Evolutionary conservation across 2,113 vertebrate species (phyloP).

Genomic region (Cololabis saira): DNA sequence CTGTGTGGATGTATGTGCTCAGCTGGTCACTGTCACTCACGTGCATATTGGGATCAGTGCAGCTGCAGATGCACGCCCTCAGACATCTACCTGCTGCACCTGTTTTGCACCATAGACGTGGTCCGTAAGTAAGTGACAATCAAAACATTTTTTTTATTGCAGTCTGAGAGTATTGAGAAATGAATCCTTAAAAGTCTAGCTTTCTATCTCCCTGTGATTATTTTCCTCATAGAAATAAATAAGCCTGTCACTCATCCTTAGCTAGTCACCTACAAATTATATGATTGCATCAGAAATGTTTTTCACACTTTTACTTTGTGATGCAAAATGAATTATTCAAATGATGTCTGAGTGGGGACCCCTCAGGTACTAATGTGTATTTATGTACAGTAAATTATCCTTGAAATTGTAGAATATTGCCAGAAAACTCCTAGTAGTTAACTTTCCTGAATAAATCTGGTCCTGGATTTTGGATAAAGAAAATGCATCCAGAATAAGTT

Average conservation of each 20-base stretch:
- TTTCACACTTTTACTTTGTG: constrained; percentile 14
- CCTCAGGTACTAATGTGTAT: not conserved
- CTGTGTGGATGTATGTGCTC: constrained; percentile 40
- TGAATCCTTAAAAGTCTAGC: too few species aligned
- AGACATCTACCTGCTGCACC: too few species aligned
- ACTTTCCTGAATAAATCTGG: not conserved
- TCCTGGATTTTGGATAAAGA: not conserved
- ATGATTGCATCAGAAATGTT: too few species aligned
- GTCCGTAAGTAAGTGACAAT: too few species aligned
- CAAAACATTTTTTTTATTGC: too few species aligned
- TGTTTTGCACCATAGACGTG: too few species aligned
- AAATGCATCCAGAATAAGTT: too few species aligned
- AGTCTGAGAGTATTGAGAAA: too few species aligned
- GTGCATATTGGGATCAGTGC: constrained; percentile 2
- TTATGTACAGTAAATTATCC: not conserved
- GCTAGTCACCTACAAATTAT: too few species aligned
- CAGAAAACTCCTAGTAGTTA: not conserved
- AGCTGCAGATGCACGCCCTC: not conserved
- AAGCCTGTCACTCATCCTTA: too few species aligned
- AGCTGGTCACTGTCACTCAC: constrained; percentile 26
- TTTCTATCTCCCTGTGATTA: too few species aligned
- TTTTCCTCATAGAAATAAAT: too few species aligned
- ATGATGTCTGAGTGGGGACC: constrained; percentile 10
- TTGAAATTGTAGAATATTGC: not conserved
- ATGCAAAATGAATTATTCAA: constrained; percentile 17